Evolutionary conservation across 2,113 vertebrate species (phyloP), one percentile per base, ranked within the genome.

Genomic region (Himantopus leucocephalus): DNA sequence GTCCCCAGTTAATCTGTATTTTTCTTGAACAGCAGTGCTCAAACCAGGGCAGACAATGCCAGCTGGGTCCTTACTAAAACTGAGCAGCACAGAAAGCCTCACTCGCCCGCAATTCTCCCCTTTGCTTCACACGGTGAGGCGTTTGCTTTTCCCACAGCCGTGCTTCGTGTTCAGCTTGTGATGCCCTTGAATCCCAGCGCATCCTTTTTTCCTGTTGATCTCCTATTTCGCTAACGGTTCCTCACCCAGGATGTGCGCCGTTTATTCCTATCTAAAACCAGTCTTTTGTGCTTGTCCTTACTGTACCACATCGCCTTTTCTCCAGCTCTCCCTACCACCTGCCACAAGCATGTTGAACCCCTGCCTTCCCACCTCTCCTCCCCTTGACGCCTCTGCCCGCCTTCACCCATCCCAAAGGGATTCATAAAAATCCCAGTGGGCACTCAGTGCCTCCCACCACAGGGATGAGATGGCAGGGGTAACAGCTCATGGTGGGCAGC

Each of bases 341-440:
- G 15, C 78, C 5, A 1, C 1, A 1, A 64, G 32, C 0, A 0
- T 21, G n/a, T 8, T 22, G 45, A 60, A 60, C 4, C 8, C 41
- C 22, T 67, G 35, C 29, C 39, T 39, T 84, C n/a, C 48, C 5
- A 2, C 27, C 43, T 74, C 59, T 62, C 15, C 32, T 63, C 71
- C 34, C 37, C 19, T 90, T 20, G 5, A 24, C 1, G 1, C 14
- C 20, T 82, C 70, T 82, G 47, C 53, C 29, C 29, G 56, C 35
- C 15, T 29, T 41, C 1, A 0, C 35, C 79, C 35, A 58, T 41
- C 45, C 27, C 78, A 56, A 79, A 56, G 14, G 27, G 39, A 55
- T 39, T 74, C 45, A 60, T 3, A 1, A 39, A 66, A 79, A 32
- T 3, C 0, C 22, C 9, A 8, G 47, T 9, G 7, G 47, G 34